A percentile compares a stretch with the other conserved stretches of the same genome.
Evolutionary conservation across 2,113 vertebrate species (phyloP).

Genomic region (Pyrgilauda ruficollis): DNA sequence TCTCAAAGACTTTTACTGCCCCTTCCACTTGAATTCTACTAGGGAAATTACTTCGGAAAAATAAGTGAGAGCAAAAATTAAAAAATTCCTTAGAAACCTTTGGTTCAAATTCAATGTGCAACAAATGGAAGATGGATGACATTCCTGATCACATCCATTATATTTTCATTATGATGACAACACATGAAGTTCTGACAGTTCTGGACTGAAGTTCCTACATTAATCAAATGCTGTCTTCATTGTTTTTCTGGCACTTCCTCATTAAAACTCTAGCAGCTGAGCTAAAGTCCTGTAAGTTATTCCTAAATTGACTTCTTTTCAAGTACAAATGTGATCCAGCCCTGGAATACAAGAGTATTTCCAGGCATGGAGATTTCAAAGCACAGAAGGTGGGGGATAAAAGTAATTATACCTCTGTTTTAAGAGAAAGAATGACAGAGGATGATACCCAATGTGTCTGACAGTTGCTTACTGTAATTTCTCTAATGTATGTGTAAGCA

Average conservation of each 20-base stretch:
- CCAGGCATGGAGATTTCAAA: not conserved
- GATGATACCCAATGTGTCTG: not conserved
- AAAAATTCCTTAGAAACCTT: not conserved
- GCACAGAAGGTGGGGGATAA: not conserved
- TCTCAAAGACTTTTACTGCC: not conserved
- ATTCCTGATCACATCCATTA: conserved; percentile 24
- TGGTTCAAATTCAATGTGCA: not conserved
- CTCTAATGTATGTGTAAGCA: not conserved
- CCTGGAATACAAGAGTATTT: not conserved
- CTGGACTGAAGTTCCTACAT: not conserved
- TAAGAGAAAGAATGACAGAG: not conserved
- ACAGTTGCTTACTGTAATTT: not conserved
- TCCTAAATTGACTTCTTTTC: not conserved
- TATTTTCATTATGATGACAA: conserved; percentile 19
- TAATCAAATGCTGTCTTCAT: conserved; percentile 31
- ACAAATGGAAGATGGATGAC: not conserved
- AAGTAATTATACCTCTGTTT: not conserved
- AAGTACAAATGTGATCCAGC: not conserved
- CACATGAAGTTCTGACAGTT: not conserved
- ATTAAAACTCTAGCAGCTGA: not conserved
- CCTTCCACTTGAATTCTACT: not conserved
- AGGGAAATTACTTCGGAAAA: not conserved
- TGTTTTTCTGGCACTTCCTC: not conserved
- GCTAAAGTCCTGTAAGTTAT: not conserved
- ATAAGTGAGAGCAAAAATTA: not conserved